Evolutionary conservation across 2,797 vertebrate species (phyloP), one percentile per base, ranked within the genome.

Genomic region (Coreius guichenoti): DNA sequence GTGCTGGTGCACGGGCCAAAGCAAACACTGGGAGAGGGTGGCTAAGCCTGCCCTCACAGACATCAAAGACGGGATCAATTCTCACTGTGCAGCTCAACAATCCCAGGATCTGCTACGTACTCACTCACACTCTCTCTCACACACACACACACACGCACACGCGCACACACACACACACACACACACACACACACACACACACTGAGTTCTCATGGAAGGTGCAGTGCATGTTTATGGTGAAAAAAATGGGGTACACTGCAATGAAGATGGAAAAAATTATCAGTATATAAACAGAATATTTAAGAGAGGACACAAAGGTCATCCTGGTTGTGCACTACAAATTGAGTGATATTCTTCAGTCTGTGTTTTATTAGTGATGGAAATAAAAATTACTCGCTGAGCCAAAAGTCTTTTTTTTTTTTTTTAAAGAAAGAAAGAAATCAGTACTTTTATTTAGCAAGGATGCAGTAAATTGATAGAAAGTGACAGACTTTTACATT

Each of bases 11-110:
- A 91, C 86, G 90, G 94, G 91, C 92, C 94, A 96, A 91, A 91
- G 94, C 94, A 96, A 95, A 96, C 95, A 95, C 94, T 94, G 95
- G 94, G 93, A 96, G 92, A 91, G 91, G 90, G 91, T 89, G 90
- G 70, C 84, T 95, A 94, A 95, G 92, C 93, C 91, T 92, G 89
- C 87, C 90, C 93, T 94, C 92, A 90, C 88, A 90, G 86, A 92
- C 90, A 93, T 81, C 83, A 84, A 79, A 84, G 76, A 84, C 82
- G 58, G 76, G 84, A 85, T 85, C 84, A 85, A 80, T 85, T 73
- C 77, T 85, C 84, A 85, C 84, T 74, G 84, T 74, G 84, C 56
- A 74, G 45, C 84, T 85, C 79, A 58, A 84, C 80, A 85, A 88
- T 82, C 68, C 49, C 51, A 56, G 68, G 80, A 72, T 82, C 67